A percentile compares a stretch with the other conserved stretches of the same genome.
Evolutionary conservation across 2,797 vertebrate species (phyloP).

Genomic region (Mormyrus proboscirostris): DNA sequence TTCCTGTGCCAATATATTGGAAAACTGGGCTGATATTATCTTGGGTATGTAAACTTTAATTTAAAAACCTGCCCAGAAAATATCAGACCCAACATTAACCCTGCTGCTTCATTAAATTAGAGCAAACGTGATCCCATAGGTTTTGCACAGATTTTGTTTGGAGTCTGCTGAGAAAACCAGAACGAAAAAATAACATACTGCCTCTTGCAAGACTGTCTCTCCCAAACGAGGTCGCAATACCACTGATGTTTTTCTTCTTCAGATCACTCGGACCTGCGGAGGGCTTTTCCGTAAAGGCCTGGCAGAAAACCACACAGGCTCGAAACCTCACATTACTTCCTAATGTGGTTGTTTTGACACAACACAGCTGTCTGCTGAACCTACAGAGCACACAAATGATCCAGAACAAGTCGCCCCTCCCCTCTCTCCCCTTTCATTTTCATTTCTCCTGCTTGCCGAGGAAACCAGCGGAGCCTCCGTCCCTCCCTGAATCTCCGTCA

Average conservation of each 20-base stretch:
- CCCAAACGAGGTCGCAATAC: neutral
- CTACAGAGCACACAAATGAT: neutral
- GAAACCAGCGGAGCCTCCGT: neutral
- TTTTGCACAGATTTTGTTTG: neutral
- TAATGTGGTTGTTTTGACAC: conserved; percentile 14
- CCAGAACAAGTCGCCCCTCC: conserved; percentile 6
- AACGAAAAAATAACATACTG: neutral
- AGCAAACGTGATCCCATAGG: neutral
- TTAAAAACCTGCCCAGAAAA: neutral
- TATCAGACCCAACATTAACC: neutral
- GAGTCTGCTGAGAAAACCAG: neutral
- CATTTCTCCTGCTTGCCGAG: neutral
- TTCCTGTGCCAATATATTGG: neutral
- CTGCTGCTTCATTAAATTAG: neutral
- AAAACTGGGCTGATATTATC: neutral
- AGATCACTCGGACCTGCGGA: neutral
- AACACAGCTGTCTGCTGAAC: conserved; percentile 10
- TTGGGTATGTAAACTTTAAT: neutral
- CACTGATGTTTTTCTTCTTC: neutral
- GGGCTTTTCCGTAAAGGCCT: neutral
- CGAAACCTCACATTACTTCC: neutral
- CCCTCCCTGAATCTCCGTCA: neutral
- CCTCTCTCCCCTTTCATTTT: conserved; percentile 7
- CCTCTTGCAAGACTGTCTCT: neutral
- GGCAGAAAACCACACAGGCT: neutral